Percentiles rank a stretch among this genome's conserved stretches.
phyloP scores from a whole-genome alignment of 2,797 vertebrate genomes.

The Otolemur crassicaudatus region DNA sequence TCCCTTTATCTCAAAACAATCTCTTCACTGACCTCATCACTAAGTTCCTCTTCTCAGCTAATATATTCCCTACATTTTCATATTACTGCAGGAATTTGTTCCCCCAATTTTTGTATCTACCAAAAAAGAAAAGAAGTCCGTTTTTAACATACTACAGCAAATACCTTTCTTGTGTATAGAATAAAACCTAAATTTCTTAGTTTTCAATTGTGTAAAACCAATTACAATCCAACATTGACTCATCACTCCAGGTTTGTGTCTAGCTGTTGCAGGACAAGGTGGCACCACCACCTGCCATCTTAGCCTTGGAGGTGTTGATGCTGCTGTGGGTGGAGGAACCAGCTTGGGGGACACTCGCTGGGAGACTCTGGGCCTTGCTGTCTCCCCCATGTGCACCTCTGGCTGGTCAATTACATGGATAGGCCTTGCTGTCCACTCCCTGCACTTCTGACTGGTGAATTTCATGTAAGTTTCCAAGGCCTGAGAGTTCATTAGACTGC shows the following conservation, averaged over 20 bases:
- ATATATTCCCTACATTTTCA: not conserved
- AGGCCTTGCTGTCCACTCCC: too few species aligned
- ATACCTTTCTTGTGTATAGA: not conserved
- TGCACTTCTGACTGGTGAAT: too few species aligned
- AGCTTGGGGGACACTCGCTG: too few species aligned
- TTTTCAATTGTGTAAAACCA: not conserved
- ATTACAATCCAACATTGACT: not conserved
- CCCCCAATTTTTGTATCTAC: not conserved
- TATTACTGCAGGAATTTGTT: not conserved
- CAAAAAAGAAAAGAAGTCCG: not conserved
- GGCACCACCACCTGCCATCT: too few species aligned
- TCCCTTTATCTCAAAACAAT: not conserved
- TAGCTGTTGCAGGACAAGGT: too few species aligned
- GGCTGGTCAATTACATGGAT: too few species aligned
- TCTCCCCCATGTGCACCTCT: too few species aligned
- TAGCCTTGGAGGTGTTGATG: too few species aligned
- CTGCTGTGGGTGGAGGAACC: too few species aligned
- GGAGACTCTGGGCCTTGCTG: too few species aligned
- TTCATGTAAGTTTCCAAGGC: too few species aligned
- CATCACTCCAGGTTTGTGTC: not conserved
- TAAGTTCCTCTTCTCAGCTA: not conserved
- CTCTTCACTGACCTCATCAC: not conserved
- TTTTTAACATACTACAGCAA: not conserved
- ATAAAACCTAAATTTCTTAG: not conserved
- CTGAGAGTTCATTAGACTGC: too few species aligned